Evolutionary conservation across 2,888 invertebrate species (phyloP).

Genomic region (Molorchus minor): DNA sequence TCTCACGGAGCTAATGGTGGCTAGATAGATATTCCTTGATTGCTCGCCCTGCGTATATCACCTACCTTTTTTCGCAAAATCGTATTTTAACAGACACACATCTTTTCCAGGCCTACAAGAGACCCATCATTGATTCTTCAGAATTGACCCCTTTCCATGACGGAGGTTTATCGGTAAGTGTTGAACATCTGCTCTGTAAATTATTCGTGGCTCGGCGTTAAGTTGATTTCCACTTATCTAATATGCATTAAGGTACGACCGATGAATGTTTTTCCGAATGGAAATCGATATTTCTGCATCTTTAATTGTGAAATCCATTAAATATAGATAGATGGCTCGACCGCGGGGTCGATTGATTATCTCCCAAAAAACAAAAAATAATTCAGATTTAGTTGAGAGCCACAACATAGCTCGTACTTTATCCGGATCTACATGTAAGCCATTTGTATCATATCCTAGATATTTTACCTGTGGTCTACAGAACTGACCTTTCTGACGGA

Average conservation of each 20-base stretch:
- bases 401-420: no score
- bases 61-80: neutral
- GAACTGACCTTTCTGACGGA: no score
- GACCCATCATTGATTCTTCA: slow-evolving; percentile 33
- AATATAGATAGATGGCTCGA: slow-evolving; percentile 6
- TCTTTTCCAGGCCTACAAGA: slow-evolving; percentile 31
- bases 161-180: slow-evolving; percentile 31
- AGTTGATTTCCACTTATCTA: slow-evolving; percentile 9
- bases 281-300: slow-evolving; percentile 9
- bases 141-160: slow-evolving; percentile 22
- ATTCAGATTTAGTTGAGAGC: no score
- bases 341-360: neutral
- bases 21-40: no score
- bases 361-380: no score
- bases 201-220: slow-evolving; percentile 16
- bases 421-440: no score
- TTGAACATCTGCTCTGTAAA: slow-evolving; percentile 6
- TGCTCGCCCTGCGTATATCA: neutral
- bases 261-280: slow-evolving; percentile 11
- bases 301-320: slow-evolving; percentile 7
- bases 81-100: neutral
- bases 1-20: no score
- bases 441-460: no score
- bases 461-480: no score
- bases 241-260: slow-evolving; percentile 3